phyloP scores from a whole-genome alignment of 35 echinoderm and acorn worm species.

The Stichopus chloronotus region DNA sequence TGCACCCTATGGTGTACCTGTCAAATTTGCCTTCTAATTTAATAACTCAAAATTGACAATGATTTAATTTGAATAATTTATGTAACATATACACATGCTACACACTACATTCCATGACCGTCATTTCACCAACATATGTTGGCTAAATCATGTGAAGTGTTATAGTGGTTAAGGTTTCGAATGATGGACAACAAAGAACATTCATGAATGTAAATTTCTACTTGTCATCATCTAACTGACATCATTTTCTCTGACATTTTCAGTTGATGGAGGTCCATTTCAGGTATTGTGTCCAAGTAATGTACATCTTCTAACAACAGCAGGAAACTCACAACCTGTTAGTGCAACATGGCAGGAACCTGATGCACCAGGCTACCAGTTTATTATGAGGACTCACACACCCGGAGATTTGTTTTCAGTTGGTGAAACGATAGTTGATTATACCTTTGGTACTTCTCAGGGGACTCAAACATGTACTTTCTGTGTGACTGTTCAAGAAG shows the following conservation, averaged over 20 bases:
- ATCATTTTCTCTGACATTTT: background rate
- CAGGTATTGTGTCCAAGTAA: background rate
- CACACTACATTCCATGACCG: too few species aligned
- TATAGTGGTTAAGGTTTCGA: background rate
- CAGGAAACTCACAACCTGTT: background rate
- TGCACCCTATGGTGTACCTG: too few species aligned
- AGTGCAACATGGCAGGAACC: background rate
- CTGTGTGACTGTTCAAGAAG: constrained; percentile 11
- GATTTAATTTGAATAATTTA: too few species aligned
- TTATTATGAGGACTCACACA: background rate
- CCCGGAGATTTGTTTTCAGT: background rate
- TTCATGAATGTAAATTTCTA: background rate
- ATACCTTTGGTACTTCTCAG: background rate
- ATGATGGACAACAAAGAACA: background rate
- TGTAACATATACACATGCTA: too few species aligned
- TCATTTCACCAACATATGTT: too few species aligned
- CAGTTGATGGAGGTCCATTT: background rate
- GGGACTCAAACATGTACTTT: background rate
- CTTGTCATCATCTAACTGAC: background rate
- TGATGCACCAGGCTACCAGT: background rate
- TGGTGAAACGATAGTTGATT: background rate
- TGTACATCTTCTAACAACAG: background rate
- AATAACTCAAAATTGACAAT: too few species aligned
- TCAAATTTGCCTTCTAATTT: too few species aligned
- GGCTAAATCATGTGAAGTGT: background rate